A percentile compares a stretch with the other conserved stretches of the same genome.
Conservation (phyloP, 2,113 vertebrate species). For the Indicator indicator region DNA sequence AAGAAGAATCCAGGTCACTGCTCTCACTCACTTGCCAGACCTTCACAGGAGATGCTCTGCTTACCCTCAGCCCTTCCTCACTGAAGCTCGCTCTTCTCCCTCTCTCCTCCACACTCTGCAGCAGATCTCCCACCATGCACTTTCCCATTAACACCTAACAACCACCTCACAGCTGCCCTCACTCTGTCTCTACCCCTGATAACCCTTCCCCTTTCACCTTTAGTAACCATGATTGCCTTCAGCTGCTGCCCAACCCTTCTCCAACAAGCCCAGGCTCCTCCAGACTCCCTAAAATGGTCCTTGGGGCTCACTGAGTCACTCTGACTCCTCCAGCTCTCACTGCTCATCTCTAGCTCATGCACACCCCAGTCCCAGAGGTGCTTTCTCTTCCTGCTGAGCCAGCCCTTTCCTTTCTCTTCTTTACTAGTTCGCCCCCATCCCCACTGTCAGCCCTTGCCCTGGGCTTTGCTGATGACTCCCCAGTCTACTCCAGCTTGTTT, state of each 20-base stretch:
- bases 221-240: not conserved
- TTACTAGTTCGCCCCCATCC: not conserved
- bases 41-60: not conserved
- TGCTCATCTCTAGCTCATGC: not conserved
- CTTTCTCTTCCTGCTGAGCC: not conserved
- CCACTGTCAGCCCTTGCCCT: too few species aligned
- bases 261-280: not conserved
- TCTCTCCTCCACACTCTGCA: not conserved
- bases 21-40: not conserved
- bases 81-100: not conserved
- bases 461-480: not conserved
- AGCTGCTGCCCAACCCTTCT: not conserved
- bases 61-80: not conserved
- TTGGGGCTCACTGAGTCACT: accelerated
- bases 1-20: not conserved
- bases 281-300: not conserved
- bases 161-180: not conserved
- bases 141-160: not conserved
- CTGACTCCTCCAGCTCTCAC: not conserved
- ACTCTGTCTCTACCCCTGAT: not conserved
- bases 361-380: accelerated
- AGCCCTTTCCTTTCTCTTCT: not conserved
- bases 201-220: not conserved
- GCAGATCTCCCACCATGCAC: not conserved
- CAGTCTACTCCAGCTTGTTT: not conserved